Base-by-base conservation (phyloP, 2,797 vertebrate genomes). In the Enteromius anoplus region DNA sequence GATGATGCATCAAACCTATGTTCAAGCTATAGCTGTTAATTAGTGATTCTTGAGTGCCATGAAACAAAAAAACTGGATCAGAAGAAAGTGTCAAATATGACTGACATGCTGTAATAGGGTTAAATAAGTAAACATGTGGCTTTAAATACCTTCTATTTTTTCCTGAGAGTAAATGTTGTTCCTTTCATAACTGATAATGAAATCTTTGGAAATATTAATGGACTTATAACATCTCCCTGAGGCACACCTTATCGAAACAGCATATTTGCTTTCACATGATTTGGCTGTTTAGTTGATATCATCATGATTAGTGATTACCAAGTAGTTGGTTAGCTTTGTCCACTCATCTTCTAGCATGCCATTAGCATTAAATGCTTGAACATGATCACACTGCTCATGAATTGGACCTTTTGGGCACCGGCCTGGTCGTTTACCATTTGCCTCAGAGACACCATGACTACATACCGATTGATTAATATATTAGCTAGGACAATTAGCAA, bases 41-140 rank as follows among this genome's bases (percentile, higher is more conserved):
- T 79, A 80, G 85, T 85, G 84, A 83, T 68, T 86, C 78, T 79
- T 76, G 82, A 89, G 77, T 76, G 75, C 58, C 23, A 84, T 21
- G 29, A 68, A 85, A 75, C 79, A 21, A 51, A 34, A 32, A 42
- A 65, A 78, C 81, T 29, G 80, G 78, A 85, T 75, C 75, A 76
- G 66, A 49, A 76, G 40, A 29, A 15, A 37, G 3, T 19, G 37
- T 53, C 71, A 73, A 53, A 73, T 14, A 37, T 53, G 5, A 73
- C 55, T 81, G 66, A 40, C 69, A 77, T 68, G 11, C 5, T 4
- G 12, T 70, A 34, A 69, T 17, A 68, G 10, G 21, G n/a, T 26
- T 45, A 47, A 42, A 47, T 23, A 29, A 49, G 29, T 37, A n/a
- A 42, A 75, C 32, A 64, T 42, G 15, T 62, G 62, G 14, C 19